Evolutionary conservation across 2,113 vertebrate species (phyloP).

Genomic region (Cercocebus atys): DNA sequence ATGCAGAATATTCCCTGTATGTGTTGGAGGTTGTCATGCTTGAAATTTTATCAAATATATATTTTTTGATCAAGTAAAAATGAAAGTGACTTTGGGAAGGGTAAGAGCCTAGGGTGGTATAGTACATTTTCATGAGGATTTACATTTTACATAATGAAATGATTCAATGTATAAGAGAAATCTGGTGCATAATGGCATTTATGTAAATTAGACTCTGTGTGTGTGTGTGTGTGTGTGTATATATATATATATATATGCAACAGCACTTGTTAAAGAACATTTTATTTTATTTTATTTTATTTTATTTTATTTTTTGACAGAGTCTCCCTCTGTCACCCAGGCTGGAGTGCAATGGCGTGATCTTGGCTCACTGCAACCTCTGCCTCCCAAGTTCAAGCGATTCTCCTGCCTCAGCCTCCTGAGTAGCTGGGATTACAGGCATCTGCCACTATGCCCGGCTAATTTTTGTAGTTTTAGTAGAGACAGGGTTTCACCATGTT

Average conservation of each 20-base stretch:
- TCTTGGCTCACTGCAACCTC: too few species aligned
- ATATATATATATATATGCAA: not conserved
- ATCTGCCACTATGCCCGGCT: too few species aligned
- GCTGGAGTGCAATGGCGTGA: too few species aligned
- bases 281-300: too few species aligned
- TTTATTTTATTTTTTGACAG: too few species aligned
- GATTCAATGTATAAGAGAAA: not conserved
- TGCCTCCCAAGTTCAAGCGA: too few species aligned
- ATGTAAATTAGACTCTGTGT: not conserved
- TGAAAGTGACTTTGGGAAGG: not conserved
- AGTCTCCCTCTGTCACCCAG: too few species aligned
- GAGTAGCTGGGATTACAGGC: too few species aligned
- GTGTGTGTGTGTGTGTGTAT: rapidly evolving
- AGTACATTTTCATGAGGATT: not conserved
- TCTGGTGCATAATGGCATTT: not conserved
- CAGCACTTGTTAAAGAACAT: not conserved
- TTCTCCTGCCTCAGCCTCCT: too few species aligned
- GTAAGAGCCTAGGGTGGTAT: not conserved
- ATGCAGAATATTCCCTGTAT: not conserved
- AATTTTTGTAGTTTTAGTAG: too few species aligned
- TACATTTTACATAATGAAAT: not conserved
- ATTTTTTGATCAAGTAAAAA: not conserved
- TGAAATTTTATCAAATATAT: not conserved
- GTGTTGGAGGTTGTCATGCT: not conserved
- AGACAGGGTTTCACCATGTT: too few species aligned